Conservation (phyloP, 2,888 invertebrate genomes). For the Prosapia bicincta region DNA sequence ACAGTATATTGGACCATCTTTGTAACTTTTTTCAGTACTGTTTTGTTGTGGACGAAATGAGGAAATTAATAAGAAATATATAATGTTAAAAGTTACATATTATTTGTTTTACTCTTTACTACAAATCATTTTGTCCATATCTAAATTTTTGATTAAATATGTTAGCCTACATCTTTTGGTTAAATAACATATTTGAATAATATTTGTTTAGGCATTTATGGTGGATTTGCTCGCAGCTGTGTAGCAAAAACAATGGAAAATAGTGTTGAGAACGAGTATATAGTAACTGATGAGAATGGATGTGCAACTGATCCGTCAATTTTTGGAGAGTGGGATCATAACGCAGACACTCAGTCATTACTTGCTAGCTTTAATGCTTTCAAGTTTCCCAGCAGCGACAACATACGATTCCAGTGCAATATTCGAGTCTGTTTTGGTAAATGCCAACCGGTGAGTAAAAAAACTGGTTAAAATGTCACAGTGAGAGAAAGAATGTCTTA, state of each 20-base stretch:
- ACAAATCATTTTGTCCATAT: no score
- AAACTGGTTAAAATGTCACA: not conserved
- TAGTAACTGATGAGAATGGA: constrained; percentile 90
- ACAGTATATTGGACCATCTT: no score
- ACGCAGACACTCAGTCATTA: constrained; percentile 78
- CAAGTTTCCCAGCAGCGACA: constrained; percentile 93
- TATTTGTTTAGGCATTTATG: constrained; percentile 85
- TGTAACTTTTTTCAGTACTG: no score
- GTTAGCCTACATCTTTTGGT: no score
- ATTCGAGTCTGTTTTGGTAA: constrained; percentile 92
- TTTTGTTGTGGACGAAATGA: no score
- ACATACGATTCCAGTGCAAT: constrained; percentile 93
- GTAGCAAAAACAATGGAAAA: constrained; percentile 90
- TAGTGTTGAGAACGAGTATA: constrained; percentile 83
- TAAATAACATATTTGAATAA: no score
- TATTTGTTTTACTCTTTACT: no score
- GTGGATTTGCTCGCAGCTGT: constrained; percentile 90
- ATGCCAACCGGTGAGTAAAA: constrained; percentile 81
- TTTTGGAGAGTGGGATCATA: constrained; percentile 91
- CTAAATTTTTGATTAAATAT: no score
- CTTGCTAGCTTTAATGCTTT: constrained; percentile 90
- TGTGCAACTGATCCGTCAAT: constrained; percentile 91
- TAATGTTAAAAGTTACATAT: no score
- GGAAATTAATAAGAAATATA: no score
- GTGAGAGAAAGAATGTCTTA: no score